A percentile compares a stretch with the other conserved stretches of the same genome.
These are phyloP conservation scores for Patiria pectinifera DNA, from an alignment of 53 echinoderm and acorn worm species.

Conservation along the genomic window DNA sequence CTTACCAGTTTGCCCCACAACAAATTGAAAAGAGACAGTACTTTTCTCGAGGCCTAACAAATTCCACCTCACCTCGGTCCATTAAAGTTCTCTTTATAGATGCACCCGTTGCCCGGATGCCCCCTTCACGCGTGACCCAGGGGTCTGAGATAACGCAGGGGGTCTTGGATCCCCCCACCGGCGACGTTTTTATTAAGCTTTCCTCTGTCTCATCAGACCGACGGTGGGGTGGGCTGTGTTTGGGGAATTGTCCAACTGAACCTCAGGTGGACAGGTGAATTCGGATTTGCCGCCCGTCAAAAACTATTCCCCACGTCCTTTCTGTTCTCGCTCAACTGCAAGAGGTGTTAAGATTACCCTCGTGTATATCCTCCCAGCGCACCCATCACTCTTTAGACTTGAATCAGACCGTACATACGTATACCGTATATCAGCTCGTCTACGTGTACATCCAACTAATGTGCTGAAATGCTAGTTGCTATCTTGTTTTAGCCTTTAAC, in stretches of 20 bases:
- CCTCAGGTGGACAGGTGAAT: constrained; percentile 3
- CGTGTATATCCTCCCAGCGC: too few species aligned
- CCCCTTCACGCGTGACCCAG: background rate
- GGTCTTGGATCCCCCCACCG: background rate
- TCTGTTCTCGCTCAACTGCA: background rate
- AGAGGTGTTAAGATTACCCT: background rate
- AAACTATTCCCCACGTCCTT: background rate
- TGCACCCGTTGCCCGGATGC: constrained; percentile 19
- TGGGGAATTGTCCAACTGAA: background rate
- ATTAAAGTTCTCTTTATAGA: background rate
- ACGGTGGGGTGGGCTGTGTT: background rate
- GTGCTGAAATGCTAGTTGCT: too few species aligned
- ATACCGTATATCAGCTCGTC: too few species aligned
- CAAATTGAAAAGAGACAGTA: constrained; percentile 9
- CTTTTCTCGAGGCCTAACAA: background rate
- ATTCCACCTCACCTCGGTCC: background rate
- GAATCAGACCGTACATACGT: too few species aligned
- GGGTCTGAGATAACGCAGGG: background rate
- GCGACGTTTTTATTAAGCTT: constrained; percentile 46
- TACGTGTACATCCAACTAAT: too few species aligned
- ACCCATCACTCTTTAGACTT: too few species aligned
- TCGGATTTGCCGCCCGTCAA: background rate
- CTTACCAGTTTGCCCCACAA: background rate
- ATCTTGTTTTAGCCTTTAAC: too few species aligned
- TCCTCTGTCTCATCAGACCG: constrained; percentile 20